Base-by-base conservation (phyloP, 1,140 invertebrate species). In the Pseudomyrmex pallidus region DNA sequence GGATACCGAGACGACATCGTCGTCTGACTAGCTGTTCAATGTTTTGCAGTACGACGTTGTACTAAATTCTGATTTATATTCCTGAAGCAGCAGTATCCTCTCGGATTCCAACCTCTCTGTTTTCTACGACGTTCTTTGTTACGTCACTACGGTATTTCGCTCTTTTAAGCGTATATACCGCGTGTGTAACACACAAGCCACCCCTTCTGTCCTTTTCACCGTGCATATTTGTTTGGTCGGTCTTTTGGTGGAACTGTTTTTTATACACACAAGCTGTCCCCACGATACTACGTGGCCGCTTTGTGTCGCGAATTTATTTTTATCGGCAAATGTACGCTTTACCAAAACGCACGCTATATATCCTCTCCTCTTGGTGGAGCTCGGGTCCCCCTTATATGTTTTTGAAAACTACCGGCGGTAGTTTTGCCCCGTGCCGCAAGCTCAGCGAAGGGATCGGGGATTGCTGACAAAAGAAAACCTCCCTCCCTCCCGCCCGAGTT, bases 11-110 rank as follows among this genome's bases (percentile, higher is more conserved):
- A 52, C 3, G 5, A 15, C 4, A 8, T 1, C 3, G 46, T 12
- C 2, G 46, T 12, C 2, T 2, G 17, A 0, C 22, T 12, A 64
- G 20, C 25, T 3, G 13, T 17, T 52, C 25, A n/a, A 67, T 54
- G 61, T 56, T 46, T 57, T 44, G 25, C n/a, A n/a, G n/a, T 4
- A 63, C 22, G 44, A 74, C 76, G 76, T 78, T 52, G 61, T 59
- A 72, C 86, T 74, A 59, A 84, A 67, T 25, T 12, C 57, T 87
- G 74, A 90, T 87, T 87, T 87, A 78, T 84, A 80, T 62, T 56
- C 17, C 3, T 7, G 57, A 59, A 22, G n/a, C 74, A 25, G 70
- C 13, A n/a, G n/a, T 5, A 1, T 56, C 22, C 10, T 77, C 56
- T 13, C 72, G 17, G 70, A 66, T 20, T 74, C 48, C 15, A 17